These are phyloP conservation scores for Ahaetulla prasina DNA, from an alignment of 2,113 vertebrate genomes.

Conservation along the genomic window DNA sequence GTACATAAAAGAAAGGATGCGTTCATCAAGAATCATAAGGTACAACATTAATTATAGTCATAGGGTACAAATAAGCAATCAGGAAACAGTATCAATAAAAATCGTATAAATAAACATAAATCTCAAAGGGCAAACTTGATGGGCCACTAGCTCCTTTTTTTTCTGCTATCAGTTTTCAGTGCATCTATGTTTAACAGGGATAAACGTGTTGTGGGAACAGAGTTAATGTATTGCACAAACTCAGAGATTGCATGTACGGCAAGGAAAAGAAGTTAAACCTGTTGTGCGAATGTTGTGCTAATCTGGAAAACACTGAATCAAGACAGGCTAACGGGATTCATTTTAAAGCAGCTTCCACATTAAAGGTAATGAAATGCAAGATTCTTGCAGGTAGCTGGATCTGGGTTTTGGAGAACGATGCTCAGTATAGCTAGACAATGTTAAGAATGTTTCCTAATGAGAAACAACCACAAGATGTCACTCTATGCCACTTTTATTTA, in stretches of 20 bases:
- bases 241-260: background rate
- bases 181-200: background rate
- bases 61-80: no score
- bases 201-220: background rate
- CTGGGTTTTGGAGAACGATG: background rate
- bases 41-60: no score
- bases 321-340: background rate
- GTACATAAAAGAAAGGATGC: no score
- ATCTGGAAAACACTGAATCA: background rate
- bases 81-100: no score
- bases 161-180: background rate
- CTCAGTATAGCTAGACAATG: background rate
- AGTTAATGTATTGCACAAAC: background rate
- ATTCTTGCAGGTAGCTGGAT: background rate
- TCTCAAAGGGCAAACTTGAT: background rate
- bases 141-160: background rate
- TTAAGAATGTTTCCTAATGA: background rate
- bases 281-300: background rate
- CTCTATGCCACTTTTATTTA: background rate
- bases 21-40: no score
- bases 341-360: background rate
- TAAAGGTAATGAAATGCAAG: background rate
- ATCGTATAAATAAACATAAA: background rate
- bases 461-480: slow-evolving; percentile 20
- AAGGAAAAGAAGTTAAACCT: background rate